A percentile compares a stretch with the other conserved stretches of the same genome.
These are phyloP conservation scores for Platyrinchus mystaceus DNA, from an alignment of 2,797 vertebrate species.

Conservation along the genomic window DNA sequence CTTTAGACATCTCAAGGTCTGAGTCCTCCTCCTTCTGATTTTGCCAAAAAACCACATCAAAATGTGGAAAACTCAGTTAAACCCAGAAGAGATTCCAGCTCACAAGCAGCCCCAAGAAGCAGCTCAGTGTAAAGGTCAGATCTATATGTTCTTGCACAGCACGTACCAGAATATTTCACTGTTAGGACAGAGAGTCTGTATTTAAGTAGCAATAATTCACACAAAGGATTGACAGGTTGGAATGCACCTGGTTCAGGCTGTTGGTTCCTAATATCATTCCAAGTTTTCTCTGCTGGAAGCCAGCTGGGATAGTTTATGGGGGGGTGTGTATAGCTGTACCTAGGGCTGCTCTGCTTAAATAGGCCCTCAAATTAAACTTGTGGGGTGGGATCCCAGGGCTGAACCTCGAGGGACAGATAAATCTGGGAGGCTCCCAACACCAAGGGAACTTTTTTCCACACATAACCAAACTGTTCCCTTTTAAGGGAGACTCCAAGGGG, in stretches of 20 bases:
- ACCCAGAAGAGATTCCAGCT: background rate
- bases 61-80: background rate
- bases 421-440: background rate
- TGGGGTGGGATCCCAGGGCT: background rate
- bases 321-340: background rate
- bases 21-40: background rate
- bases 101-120: background rate
- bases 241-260: constrained; percentile 43
- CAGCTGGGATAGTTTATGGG: background rate
- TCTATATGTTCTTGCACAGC: background rate
- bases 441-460: background rate
- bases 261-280: background rate
- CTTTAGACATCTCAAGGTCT: background rate
- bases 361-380: background rate
- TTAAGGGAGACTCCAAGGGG: background rate
- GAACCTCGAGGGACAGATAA: background rate
- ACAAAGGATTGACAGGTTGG: constrained; percentile 38
- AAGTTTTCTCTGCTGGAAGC: constrained; percentile 1
- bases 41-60: background rate
- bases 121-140: background rate
- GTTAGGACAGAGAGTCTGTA: constrained; percentile 24
- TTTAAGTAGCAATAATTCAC: constrained; percentile 49
- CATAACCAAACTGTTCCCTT: background rate
- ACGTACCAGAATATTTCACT: constrained; percentile 18
- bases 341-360: background rate